Evolutionary conservation across 2,797 vertebrate genomes (phyloP).

Genomic region (Pseudochaenichthys georgianus): DNA sequence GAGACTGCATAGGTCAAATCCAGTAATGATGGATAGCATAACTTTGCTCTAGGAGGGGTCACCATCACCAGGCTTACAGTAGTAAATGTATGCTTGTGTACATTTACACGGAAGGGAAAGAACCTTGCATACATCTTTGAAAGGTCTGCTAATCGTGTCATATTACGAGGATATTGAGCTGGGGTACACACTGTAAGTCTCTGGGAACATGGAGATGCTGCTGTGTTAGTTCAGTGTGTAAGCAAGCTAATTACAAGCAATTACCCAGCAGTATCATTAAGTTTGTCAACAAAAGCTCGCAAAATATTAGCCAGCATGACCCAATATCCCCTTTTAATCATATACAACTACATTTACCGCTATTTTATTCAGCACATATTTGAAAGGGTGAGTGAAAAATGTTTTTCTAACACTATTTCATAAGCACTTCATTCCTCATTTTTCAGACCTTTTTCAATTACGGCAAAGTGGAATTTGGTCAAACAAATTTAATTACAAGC

Average conservation of each 20-base stretch:
- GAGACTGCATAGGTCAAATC: slow-evolving; percentile 17
- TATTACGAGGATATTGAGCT: no score
- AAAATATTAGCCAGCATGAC: not conserved
- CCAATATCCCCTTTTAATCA: not conserved
- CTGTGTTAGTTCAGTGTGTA: not conserved
- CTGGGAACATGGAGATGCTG: no score
- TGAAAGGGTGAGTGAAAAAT: slow-evolving; percentile 16
- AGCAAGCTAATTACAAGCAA: not conserved
- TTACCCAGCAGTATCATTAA: not conserved
- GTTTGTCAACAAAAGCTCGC: not conserved
- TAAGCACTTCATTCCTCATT: slow-evolving; percentile 32
- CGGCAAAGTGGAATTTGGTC: slow-evolving; percentile 42
- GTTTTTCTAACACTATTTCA: slow-evolving; percentile 49
- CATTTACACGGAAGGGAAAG: no score
- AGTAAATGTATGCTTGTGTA: no score
- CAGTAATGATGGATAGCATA: slow-evolving; percentile 17
- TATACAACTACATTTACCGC: not conserved
- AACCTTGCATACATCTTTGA: no score
- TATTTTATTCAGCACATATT: slow-evolving; percentile 5
- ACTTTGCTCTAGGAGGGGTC: not conserved
- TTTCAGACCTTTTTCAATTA: slow-evolving; percentile 39
- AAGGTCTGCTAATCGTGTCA: no score
- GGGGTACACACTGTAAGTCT: no score
- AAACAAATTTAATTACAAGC: slow-evolving; percentile 56
- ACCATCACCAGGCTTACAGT: not conserved